Conservation (phyloP, 1,140 invertebrate genomes). For the Ceratosolen solmsi region DNA sequence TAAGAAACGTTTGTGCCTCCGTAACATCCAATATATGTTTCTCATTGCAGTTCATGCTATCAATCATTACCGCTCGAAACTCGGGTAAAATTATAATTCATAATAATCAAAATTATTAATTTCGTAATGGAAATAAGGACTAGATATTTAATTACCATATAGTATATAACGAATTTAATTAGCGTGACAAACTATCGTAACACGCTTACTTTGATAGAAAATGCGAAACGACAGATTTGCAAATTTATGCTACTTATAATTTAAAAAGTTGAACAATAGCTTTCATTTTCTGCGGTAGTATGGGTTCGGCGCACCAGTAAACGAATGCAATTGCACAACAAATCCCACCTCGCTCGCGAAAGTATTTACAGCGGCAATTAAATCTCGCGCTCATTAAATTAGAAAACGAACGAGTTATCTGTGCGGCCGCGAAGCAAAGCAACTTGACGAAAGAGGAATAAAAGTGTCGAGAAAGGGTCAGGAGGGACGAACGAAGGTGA, state of each 20-base stretch:
- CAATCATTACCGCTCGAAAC: background rate
- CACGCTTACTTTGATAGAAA: background rate
- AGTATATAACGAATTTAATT: too few relatives aligned
- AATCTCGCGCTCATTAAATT: constrained; percentile 8
- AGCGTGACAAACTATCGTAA: background rate
- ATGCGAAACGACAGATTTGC: background rate
- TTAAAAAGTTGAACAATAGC: background rate
- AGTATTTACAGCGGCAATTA: constrained; percentile 9
- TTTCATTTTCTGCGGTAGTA: background rate
- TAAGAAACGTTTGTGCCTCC: too few relatives aligned
- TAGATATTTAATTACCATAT: too few relatives aligned
- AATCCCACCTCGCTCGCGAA: background rate
- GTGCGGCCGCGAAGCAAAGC: background rate
- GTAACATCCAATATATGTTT: too few relatives aligned
- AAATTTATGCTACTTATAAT: background rate
- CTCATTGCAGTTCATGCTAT: background rate
- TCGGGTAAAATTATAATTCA: background rate
- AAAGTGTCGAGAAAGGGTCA: too few relatives aligned
- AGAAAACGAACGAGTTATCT: constrained; percentile 6
- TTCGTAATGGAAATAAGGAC: too few relatives aligned
- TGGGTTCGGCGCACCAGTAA: background rate
- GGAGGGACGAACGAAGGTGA: too few relatives aligned
- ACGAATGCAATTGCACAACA: background rate
- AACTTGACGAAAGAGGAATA: background rate
- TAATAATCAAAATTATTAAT: background rate